phyloP scores from a whole-genome alignment of 2,888 invertebrate genomes.

The Eledona agricola region DNA sequence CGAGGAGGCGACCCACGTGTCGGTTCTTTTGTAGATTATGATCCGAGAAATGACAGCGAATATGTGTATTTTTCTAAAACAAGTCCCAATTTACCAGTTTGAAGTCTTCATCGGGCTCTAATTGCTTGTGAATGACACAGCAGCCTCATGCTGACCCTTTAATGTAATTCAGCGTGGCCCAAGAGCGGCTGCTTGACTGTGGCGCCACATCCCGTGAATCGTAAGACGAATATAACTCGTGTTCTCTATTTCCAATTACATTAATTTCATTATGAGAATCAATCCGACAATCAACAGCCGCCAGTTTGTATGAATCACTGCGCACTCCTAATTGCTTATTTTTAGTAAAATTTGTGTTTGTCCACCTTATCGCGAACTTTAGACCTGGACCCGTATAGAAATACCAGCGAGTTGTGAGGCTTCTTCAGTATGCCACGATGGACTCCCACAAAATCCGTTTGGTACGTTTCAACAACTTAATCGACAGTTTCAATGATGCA shows the following conservation, averaged over 20 bases:
- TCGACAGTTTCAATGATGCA: neutral
- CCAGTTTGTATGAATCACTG: too few relatives aligned
- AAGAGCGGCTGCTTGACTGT: slow-evolving; percentile 22
- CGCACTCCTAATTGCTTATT: too few relatives aligned
- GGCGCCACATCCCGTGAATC: too few relatives aligned
- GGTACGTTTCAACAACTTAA: slow-evolving; percentile 3
- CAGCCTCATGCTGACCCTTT: slow-evolving; percentile 41
- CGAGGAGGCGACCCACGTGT: too few relatives aligned
- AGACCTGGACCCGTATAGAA: neutral
- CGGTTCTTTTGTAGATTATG: slow-evolving; percentile 37
- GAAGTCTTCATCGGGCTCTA: slow-evolving; percentile 41
- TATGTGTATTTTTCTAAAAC: slow-evolving; percentile 42
- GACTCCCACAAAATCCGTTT: slow-evolving; percentile 9
- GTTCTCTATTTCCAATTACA: too few relatives aligned
- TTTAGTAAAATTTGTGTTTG: too few relatives aligned
- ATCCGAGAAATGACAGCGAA: slow-evolving; percentile 30
- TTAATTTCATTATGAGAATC: too few relatives aligned
- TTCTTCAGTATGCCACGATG: neutral
- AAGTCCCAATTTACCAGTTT: slow-evolving; percentile 41
- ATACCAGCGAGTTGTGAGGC: neutral
- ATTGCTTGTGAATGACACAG: slow-evolving; percentile 43
- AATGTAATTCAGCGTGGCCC: slow-evolving; percentile 35
- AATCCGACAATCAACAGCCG: too few relatives aligned
- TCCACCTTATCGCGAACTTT: slow-evolving; percentile 8
- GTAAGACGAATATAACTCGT: too few relatives aligned